Conservation (phyloP, 2,113 vertebrate species). For the Mastomys coucha region DNA sequence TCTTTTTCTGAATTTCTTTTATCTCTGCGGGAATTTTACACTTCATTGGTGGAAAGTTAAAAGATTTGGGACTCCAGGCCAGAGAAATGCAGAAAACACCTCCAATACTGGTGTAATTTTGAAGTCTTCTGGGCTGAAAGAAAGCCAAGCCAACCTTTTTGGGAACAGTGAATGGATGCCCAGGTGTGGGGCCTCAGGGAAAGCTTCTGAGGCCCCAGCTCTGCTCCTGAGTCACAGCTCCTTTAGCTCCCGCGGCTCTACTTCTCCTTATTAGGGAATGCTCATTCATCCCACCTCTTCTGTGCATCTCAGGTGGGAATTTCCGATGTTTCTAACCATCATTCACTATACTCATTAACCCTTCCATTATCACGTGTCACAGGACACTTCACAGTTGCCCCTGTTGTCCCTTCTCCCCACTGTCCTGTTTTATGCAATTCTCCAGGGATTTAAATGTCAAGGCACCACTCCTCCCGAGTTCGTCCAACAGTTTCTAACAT, state of each 20-base stretch:
- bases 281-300: not conserved
- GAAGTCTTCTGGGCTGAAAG: not conserved
- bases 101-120: not conserved
- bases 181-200: not conserved
- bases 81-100: not conserved
- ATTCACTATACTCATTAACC: conserved; percentile 3
- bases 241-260: not conserved
- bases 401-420: not conserved
- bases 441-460: not conserved
- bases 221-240: conserved; percentile 77
- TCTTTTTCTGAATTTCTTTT: not conserved
- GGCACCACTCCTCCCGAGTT: not conserved
- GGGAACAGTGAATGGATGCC: fast-evolving
- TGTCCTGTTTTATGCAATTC: not conserved
- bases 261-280: conserved; percentile 69
- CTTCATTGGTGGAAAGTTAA: not conserved
- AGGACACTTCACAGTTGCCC: conserved; percentile 49
- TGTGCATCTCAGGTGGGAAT: conserved; percentile 20
- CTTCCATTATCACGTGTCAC: conserved; percentile 68
- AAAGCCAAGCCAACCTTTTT: not conserved
- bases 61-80: not conserved
- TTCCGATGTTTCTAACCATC: conserved; percentile 56
- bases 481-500: not conserved
- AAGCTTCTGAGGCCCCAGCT: not conserved
- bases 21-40: not conserved